Base-by-base conservation (phyloP, 2,113 vertebrate species). In the Anolis sagrei region DNA sequence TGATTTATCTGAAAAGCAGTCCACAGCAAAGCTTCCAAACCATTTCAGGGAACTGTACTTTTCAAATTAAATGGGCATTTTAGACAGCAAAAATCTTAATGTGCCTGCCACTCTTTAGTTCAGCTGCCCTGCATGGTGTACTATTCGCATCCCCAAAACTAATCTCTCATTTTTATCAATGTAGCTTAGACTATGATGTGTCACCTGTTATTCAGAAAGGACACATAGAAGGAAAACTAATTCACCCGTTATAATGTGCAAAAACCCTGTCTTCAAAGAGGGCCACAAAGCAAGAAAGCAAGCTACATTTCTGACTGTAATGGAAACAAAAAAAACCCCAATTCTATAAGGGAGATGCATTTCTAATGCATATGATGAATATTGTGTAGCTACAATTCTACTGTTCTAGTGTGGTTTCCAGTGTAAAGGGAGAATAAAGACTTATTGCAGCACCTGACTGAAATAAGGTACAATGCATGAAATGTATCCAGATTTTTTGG, bases 141-240 rank as follows among this genome's bases (percentile, higher is more conserved):
- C 36, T 79, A 84, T 85, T 79, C 91, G 84, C 1, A 0, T 14
- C 36, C 49, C 36, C 69, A 29, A 34, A 32, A 78, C 14, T 81
- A 64, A 79, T 51, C 83, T 88, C 39, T 74, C 34, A 23, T 69
- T 73, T 3, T 74, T 72, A 51, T 70, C 0, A 0, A 58, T 7
- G 1, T 39, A 14, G 14, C 62, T 76, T 39, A 61, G 77, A 49
- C 51, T 0, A 0, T 0, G 0, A 27, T 76, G 29, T 69, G 54
- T 87, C 83, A 83, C 51, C 82, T 82, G 80, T 81, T 78, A 14
- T 62, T 76, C 21, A 76, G 32, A 34, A 23, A 85, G 39, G 18
- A 79, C 51, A 70, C 58, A 64, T 85, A 23, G 34, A 87, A 81
- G 84, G 34, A 90, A 87, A 36, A 76, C 87, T 76, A 87, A 85